A percentile compares a stretch with the other conserved stretches of the same genome.
Evolutionary conservation across 2,888 invertebrate species (phyloP).

Genomic region (Latheticus oryzae): DNA sequence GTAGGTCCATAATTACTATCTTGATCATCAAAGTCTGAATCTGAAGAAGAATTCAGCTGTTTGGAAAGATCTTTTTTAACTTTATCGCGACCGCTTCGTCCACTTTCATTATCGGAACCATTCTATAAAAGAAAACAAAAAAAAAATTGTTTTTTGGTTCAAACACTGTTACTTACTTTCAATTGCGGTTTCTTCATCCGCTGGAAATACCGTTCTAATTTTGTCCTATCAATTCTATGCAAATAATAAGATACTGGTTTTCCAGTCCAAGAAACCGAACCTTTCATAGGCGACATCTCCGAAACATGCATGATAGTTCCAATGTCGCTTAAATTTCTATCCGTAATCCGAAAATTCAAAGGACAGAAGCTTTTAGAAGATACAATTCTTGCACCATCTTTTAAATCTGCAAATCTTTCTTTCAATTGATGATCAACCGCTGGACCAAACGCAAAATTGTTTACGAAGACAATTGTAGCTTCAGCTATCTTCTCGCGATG

Average conservation of each 20-base stretch:
- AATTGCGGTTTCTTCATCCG: constrained; percentile 91
- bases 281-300: constrained; percentile 93
- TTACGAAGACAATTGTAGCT: constrained; percentile 97
- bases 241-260: constrained; percentile 99
- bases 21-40: constrained; percentile 62
- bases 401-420: constrained; percentile 94
- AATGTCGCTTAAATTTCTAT: constrained; percentile 97
- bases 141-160: constrained; percentile 7
- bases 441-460: constrained; percentile 99
- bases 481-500: constrained; percentile 94
- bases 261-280: constrained; percentile 99
- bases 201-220: constrained; percentile 96
- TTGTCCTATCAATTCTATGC: constrained; percentile 97
- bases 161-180: constrained; percentile 69
- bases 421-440: constrained; percentile 97
- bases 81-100: constrained; percentile 63
- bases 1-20: constrained; percentile 73
- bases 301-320: constrained; percentile 99
- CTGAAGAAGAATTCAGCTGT: constrained; percentile 65
- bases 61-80: constrained; percentile 68
- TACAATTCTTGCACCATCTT: constrained; percentile 95
- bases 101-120: constrained; percentile 55
- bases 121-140: constrained; percentile 48
- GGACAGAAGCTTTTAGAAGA: constrained; percentile 99
- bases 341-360: constrained; percentile 97